These are phyloP conservation scores for Aporophyla lueneburgensis DNA, from an alignment of 2,888 invertebrate species.

Conservation along the genomic window DNA sequence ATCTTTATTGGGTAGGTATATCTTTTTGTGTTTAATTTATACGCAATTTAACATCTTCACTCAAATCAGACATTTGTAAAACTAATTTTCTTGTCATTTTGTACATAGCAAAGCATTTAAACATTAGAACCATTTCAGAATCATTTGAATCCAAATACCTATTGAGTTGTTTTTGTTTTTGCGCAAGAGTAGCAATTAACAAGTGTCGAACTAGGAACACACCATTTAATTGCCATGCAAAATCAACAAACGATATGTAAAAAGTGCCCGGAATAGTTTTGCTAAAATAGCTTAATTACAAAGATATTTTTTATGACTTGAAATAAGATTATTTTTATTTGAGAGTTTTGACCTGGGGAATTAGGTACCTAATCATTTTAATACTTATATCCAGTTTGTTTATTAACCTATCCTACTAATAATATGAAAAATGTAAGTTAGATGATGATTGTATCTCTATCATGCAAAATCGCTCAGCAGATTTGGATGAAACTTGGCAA, in stretches of 20 bases:
- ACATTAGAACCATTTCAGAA: neutral
- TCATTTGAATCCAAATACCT: neutral
- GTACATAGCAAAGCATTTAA: neutral
- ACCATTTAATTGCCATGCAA: conserved; percentile 13
- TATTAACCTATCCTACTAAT: too few species aligned
- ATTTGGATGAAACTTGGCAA: too few species aligned
- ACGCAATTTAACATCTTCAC: neutral
- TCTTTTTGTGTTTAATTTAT: neutral
- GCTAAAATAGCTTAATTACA: neutral
- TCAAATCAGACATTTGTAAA: neutral
- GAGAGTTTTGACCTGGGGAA: neutral
- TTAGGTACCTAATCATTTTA: neutral
- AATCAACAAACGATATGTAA: conserved; percentile 14
- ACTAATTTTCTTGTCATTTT: neutral
- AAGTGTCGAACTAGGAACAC: conserved; percentile 4
- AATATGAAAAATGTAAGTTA: too few species aligned
- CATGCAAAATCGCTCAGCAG: too few species aligned
- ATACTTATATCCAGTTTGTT: neutral
- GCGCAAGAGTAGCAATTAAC: neutral
- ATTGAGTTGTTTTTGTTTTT: neutral
- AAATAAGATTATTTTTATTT: conserved; percentile 2
- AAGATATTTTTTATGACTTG: neutral
- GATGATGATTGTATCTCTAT: too few species aligned
- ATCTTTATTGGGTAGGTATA: too few species aligned
- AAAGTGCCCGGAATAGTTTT: conserved; percentile 22